Evolutionary conservation across 2,113 vertebrate genomes (phyloP).

Genomic region (Elachura formosa): DNA sequence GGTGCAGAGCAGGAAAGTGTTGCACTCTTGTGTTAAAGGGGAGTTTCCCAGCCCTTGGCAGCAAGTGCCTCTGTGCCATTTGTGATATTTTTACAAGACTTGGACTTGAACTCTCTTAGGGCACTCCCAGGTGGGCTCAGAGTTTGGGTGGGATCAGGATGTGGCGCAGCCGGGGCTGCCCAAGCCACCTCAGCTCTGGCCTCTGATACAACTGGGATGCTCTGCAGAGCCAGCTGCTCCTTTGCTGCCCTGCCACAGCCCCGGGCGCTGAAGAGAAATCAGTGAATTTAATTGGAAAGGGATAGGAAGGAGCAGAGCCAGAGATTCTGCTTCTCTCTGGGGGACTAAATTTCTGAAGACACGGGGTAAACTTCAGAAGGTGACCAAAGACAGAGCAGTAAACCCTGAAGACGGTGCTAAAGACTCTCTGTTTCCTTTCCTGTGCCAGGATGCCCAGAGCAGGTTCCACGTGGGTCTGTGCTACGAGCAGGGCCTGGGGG

Average conservation of each 20-base stretch:
- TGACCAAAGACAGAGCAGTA: not conserved
- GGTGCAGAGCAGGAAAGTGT: not conserved
- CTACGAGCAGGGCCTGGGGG: conserved; percentile 84
- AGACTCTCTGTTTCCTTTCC: not conserved
- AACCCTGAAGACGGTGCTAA: not conserved
- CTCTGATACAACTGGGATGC: not conserved
- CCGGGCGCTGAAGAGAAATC: not conserved
- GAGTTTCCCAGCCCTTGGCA: not conserved
- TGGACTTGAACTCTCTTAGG: not conserved
- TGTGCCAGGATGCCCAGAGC: conserved; percentile 79
- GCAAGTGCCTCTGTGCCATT: not conserved
- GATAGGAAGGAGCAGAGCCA: not conserved
- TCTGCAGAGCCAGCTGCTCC: not conserved
- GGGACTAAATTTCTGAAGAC: not conserved
- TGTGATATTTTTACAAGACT: not conserved
- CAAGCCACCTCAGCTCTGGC: not conserved
- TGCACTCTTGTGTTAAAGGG: not conserved
- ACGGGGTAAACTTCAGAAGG: no score
- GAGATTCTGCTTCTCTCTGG: not conserved
- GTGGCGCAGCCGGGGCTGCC: not conserved
- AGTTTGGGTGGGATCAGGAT: conserved; percentile 19
- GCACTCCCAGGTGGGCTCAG: not conserved
- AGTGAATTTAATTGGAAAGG: not conserved
- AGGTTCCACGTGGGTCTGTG: conserved; percentile 85
- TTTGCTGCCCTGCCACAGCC: not conserved